Evolutionary conservation across 2,888 invertebrate species (phyloP), one percentile per base, ranked within the genome.

Genomic region (Plemyria rubiginata): DNA sequence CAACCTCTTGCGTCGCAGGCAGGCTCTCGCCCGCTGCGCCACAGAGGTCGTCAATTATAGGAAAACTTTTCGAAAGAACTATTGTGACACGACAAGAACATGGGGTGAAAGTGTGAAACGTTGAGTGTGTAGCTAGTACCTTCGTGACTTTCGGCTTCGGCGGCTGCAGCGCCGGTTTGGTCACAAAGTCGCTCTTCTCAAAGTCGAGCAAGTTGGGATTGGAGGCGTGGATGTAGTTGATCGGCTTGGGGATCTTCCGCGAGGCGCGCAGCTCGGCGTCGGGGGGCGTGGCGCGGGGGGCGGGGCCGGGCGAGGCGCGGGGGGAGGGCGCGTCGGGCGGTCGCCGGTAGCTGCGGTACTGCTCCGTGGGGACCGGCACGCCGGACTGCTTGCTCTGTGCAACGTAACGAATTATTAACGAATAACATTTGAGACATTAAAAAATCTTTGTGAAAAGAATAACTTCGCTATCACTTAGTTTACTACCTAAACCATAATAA

Each of bases 361-460:
- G 96, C 53, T 96, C 96, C 0, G 97, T 96, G 36, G 96, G 96
- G 49, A 96, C 96, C 0, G 96, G 96, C 60, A 95, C 94, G 57
- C 76, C 76, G 0, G 82, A 70, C 60, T 71, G 80, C 70, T 93
- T 93, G 70, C 72, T 84, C 82, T 86, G 71, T 0, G n/a, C 4
- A 32, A 5, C 8, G 32, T 32, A 6, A 1, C 32, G 32, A 32
- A 32, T 8, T n/a, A n/a, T n/a, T n/a, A n/a, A n/a, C n/a, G n/a
- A n/a, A n/a, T n/a, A n/a, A n/a, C n/a, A n/a, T n/a, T n/a, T n/a
- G n/a, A n/a, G n/a, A n/a, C n/a, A n/a, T n/a, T n/a, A n/a, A n/a
- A n/a, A n/a, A n/a, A n/a, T n/a, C n/a, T n/a, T n/a, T n/a, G n/a
- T n/a, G n/a, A n/a, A n/a, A n/a, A n/a, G n/a, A n/a, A n/a, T n/a